Evolutionary conservation across 2,113 vertebrate species (phyloP), one percentile per base, ranked within the genome.

Genomic region (Ciconia maguari): DNA sequence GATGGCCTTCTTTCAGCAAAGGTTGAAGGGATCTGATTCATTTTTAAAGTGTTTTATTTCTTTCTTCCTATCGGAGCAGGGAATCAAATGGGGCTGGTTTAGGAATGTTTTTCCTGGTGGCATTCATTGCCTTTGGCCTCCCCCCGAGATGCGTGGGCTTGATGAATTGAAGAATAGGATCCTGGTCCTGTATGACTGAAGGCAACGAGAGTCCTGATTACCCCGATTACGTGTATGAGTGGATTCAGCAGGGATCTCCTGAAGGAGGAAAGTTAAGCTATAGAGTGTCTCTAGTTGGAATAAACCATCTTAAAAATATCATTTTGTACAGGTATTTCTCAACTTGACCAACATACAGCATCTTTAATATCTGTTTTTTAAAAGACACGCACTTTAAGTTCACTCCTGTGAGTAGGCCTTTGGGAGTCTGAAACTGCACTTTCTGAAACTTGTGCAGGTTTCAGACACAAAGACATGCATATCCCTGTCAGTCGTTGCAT

Each of bases 31-130:
- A 61, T 82, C 57, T 94, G 81, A 91, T 89, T 97, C 48, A 87
- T 91, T 95, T 94, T 96, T 82, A n/a, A 94, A 94, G 81, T 82
- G 49, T 69, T 91, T 91, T 90, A 89, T 90, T 96, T 96, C 65
- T 94, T 87, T 64, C 72, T 92, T 89, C 62, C 57, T 89, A 83
- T 96, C 69, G 0, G 69, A 76, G 44, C 54, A 71, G 55, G 70
- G 72, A 89, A 90, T 95, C 92, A 95, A 91, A 95, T 72, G 61
- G 58, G 74, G 25, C 70, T 79, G 41, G 2, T 51, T 69, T n/a
- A 70, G 80, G 89, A 64, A 52, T 82, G 36, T 60, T 92, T 92
- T 93, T 94, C 62, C 62, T n/a, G 4, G 62, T 83, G 76, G 46
- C 79, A 51, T 49, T 91, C 66, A 13, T 26, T 88, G 91, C 78